These are phyloP conservation scores for Sphyrna mokarran DNA, from an alignment of 2,113 vertebrate genomes.

Conservation along the genomic window DNA sequence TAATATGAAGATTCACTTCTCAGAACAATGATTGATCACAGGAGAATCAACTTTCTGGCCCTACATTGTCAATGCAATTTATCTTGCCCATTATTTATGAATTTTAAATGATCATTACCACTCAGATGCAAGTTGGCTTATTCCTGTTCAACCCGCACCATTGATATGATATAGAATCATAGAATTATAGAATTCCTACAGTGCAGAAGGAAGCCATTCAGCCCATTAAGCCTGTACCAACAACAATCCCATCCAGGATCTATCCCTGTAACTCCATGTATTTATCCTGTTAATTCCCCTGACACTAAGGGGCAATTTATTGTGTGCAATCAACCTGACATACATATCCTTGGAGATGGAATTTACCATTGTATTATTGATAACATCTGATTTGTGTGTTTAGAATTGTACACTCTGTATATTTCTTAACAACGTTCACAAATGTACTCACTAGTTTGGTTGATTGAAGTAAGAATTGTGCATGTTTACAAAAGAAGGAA, in stretches of 20 bases:
- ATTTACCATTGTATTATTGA: neutral
- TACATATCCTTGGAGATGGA: too few relatives aligned
- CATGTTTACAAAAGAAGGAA: neutral
- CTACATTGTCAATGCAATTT: neutral
- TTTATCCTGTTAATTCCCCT: too few relatives aligned
- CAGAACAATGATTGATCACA: neutral
- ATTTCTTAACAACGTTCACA: neutral
- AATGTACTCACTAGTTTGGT: neutral
- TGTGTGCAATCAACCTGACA: too few relatives aligned
- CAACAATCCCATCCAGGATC: too few relatives aligned
- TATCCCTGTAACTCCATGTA: too few relatives aligned
- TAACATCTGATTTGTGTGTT: neutral
- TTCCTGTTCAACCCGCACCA: neutral
- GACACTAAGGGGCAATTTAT: too few relatives aligned
- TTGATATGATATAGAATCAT: neutral
- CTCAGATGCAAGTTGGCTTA: neutral
- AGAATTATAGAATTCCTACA: too few relatives aligned
- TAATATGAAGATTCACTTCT: neutral
- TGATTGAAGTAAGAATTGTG: neutral
- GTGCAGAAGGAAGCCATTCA: too few relatives aligned
- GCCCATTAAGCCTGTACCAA: too few relatives aligned
- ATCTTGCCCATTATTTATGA: neutral
- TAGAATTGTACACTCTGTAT: neutral
- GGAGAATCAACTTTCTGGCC: neutral
- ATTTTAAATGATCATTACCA: neutral